These are phyloP conservation scores for Ophioderma brevispina DNA, from an alignment of 35 echinoderm and acorn worm genomes.

Conservation along the genomic window DNA sequence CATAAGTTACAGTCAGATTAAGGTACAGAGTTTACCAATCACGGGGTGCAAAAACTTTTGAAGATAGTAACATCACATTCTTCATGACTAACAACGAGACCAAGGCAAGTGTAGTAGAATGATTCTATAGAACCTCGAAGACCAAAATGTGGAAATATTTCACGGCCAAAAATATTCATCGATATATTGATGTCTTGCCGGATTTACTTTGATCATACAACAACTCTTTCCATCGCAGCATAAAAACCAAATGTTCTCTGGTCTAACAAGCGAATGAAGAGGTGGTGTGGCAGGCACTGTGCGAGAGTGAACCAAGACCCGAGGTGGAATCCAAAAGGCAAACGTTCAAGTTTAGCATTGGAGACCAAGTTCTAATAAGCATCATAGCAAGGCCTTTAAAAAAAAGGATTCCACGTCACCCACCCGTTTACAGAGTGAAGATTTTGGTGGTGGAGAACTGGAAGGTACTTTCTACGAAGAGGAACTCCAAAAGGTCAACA, in stretches of 20 bases:
- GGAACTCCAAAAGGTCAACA: constrained; percentile 63
- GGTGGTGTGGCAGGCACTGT: constrained; percentile 37
- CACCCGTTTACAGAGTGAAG: constrained; percentile 72
- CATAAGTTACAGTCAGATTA: constrained; percentile 40
- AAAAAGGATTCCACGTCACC: constrained; percentile 21
- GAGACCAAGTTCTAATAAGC: constrained; percentile 41
- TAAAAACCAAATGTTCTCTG: constrained; percentile 10
- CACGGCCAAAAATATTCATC: constrained; percentile 48
- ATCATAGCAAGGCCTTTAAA: constrained; percentile 21
- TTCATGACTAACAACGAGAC: constrained; percentile 84
- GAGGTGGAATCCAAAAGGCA: not conserved
- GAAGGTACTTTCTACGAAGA: constrained; percentile 73
- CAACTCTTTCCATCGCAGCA: constrained; percentile 44
- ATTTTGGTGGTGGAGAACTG: constrained; percentile 52
- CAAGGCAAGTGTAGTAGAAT: constrained; percentile 64
- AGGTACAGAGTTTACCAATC: constrained; percentile 59
- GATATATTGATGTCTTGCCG: constrained; percentile 25
- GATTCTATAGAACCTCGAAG: constrained; percentile 72
- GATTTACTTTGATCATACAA: constrained; percentile 53
- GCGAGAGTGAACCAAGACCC: not conserved
- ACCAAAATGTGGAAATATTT: constrained; percentile 69
- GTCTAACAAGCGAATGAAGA: constrained; percentile 44
- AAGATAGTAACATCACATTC: constrained; percentile 33
- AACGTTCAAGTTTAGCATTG: constrained; percentile 26
- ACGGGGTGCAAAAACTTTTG: constrained; percentile 31